A percentile compares a stretch with the other conserved stretches of the same genome.
These are phyloP conservation scores for Clarias gariepinus DNA, from an alignment of 2,113 vertebrate genomes.

Conservation along the genomic window DNA sequence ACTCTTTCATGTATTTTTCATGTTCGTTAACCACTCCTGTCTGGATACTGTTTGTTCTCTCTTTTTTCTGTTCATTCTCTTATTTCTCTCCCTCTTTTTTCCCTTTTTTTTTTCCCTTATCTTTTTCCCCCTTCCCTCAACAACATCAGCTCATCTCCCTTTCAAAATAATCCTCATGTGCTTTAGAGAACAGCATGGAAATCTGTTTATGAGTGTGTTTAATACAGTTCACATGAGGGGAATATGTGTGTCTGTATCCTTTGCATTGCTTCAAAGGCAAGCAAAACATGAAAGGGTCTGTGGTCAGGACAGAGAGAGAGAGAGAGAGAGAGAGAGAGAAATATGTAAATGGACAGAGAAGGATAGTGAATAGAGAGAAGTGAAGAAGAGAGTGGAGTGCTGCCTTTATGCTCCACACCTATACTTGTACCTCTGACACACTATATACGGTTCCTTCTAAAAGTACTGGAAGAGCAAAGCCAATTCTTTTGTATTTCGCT, in stretches of 20 bases:
- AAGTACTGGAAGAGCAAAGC: neutral
- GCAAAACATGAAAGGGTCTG: slow-evolving; percentile 19
- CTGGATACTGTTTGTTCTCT: slow-evolving; percentile 53
- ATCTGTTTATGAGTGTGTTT: slow-evolving; percentile 27
- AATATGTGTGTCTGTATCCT: slow-evolving; percentile 27
- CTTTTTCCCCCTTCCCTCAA: neutral
- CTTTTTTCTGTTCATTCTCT: slow-evolving; percentile 20
- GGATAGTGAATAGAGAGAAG: neutral
- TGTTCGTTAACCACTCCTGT: slow-evolving; percentile 64
- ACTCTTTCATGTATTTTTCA: slow-evolving; percentile 70
- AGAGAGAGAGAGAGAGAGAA: neutral
- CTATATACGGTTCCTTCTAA: neutral
- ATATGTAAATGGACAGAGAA: slow-evolving; percentile 11
- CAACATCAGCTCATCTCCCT: slow-evolving; percentile 24
- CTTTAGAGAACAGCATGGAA: slow-evolving; percentile 10
- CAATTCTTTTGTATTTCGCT: neutral
- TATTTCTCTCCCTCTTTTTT: slow-evolving; percentile 17
- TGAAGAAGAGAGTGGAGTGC: neutral
- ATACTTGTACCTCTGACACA: neutral
- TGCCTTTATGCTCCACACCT: neutral
- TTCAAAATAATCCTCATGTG: slow-evolving; percentile 19
- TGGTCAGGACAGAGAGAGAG: slow-evolving; percentile 13
- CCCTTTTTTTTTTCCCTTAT: neutral
- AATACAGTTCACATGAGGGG: slow-evolving; percentile 6
- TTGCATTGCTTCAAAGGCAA: slow-evolving; percentile 32